Percentiles rank a stretch among this genome's conserved stretches.
Conservation (phyloP, 2,888 invertebrate genomes). For the Amphiduros pacificus region DNA sequence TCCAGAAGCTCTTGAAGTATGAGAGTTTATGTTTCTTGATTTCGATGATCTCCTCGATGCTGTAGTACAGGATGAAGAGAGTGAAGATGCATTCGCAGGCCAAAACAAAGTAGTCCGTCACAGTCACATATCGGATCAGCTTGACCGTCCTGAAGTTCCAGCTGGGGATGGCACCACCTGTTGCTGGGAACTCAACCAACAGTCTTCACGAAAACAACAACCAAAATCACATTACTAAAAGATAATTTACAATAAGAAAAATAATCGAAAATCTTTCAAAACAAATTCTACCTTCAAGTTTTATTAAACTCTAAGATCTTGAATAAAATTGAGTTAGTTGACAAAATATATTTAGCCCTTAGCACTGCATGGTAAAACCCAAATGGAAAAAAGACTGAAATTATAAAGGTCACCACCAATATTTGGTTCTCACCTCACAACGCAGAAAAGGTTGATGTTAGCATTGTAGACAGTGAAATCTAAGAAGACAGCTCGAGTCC, state of each 20-base stretch:
- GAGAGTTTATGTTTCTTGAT: slow-evolving; percentile 59
- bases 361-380: too few species aligned
- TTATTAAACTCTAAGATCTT: too few species aligned
- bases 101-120: slow-evolving; percentile 63
- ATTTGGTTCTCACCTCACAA: slow-evolving; percentile 63
- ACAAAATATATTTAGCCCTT: too few species aligned
- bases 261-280: too few species aligned
- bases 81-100: slow-evolving; percentile 65
- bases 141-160: slow-evolving; percentile 66
- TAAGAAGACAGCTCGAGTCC: slow-evolving; percentile 70
- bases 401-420: too few species aligned
- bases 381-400: too few species aligned
- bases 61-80: slow-evolving; percentile 66
- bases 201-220: slow-evolving; percentile 61
- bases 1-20: slow-evolving; percentile 68
- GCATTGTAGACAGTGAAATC: slow-evolving; percentile 77
- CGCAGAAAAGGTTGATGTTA: slow-evolving; percentile 73
- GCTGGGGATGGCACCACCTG: slow-evolving; percentile 70
- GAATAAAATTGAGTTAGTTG: too few species aligned
- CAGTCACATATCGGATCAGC: slow-evolving; percentile 65
- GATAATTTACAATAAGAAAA: too few species aligned
- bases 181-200: slow-evolving; percentile 72
- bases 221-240: too few species aligned
- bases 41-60: slow-evolving; percentile 63
- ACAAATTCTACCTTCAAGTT: too few species aligned